Conservation (phyloP, 2,113 vertebrate species). For the Podarcis raffonei region DNA sequence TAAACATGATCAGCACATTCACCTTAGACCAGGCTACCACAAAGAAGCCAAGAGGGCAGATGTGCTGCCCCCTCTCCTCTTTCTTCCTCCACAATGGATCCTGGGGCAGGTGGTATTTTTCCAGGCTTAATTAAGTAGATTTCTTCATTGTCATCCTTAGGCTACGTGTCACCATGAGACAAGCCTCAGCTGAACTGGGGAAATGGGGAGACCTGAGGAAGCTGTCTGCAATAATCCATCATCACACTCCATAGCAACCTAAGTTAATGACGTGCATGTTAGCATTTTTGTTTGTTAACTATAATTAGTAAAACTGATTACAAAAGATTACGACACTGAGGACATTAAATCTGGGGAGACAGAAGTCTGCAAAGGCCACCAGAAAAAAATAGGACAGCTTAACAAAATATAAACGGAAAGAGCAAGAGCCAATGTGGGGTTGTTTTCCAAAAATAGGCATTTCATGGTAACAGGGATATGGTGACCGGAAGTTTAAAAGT, state of each 20-base stretch:
- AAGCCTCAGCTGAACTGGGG: not conserved
- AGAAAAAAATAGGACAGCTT: not conserved
- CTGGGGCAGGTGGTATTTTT: not conserved
- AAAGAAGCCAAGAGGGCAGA: conserved; percentile 20
- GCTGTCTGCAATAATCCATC: not conserved
- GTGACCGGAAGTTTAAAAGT: not conserved
- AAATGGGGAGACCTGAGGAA: not conserved
- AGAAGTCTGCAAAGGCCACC: not conserved
- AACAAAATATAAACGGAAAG: not conserved
- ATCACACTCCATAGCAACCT: not conserved
- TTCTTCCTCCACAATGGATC: not conserved
- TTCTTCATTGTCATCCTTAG: not conserved
- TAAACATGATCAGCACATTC: conserved; percentile 49
- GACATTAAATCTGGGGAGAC: not conserved
- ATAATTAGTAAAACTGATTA: not conserved
- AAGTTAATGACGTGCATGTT: too few species aligned
- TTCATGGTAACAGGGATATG: too few species aligned
- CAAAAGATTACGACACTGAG: not conserved
- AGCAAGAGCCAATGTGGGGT: too few species aligned
- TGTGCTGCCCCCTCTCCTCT: not conserved
- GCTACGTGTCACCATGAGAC: not conserved
- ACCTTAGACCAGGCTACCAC: conserved; percentile 43
- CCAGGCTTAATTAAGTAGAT: not conserved
- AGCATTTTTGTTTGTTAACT: not conserved
- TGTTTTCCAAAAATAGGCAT: too few species aligned